Base-by-base conservation (phyloP, 1,140 invertebrate species). In the Panagrolaimus sp. region DNA sequence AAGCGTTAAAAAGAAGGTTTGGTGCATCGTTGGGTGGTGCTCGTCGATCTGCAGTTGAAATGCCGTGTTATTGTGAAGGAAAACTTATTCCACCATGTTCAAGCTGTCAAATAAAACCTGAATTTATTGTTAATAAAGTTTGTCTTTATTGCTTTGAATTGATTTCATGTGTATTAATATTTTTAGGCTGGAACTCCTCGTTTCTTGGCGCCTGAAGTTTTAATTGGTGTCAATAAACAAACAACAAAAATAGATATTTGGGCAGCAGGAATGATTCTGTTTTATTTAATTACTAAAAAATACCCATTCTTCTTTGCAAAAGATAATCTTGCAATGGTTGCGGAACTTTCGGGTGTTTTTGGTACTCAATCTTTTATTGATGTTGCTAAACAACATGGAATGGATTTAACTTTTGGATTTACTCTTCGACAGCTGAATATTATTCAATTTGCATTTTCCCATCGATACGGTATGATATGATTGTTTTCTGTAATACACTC, bases 181-280 rank as follows among this genome's bases (percentile, higher is more conserved):
- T 57, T 57, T 16, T 1, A 63, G 62, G 27, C 62, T 9, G 62
- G 62, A 3, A 63, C 62, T 20, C 27, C 27, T 3, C 27, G 62
- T 3, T 63, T 42, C 11, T 20, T 31, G 16, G 62, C 62, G 2
- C 62, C 62, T 1, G 62, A 63, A 16, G 27, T 43, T 38, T 20
- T 63, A 13, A 31, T 63, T 4, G 42, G 27, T n/a, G 16, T 16
- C 11, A 11, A 9, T 20, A 43, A 63, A 9, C 62, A 63, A 63
- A 63, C 62, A 1, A 63, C 62, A 31, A 63, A 63, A 63, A 13
- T 63, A 11, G 62, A 63, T 43, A 63, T 63, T 1, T 63, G 62
- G 62, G 27, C 62, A 4, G 27, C 27, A 11, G 51, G 51, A 57
- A 57, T 57, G 9, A 57, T 27, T 20, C 16, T 57, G n/a, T 57